Base-by-base conservation (phyloP, 2,797 vertebrate genomes). In the Borostomias antarcticus region DNA sequence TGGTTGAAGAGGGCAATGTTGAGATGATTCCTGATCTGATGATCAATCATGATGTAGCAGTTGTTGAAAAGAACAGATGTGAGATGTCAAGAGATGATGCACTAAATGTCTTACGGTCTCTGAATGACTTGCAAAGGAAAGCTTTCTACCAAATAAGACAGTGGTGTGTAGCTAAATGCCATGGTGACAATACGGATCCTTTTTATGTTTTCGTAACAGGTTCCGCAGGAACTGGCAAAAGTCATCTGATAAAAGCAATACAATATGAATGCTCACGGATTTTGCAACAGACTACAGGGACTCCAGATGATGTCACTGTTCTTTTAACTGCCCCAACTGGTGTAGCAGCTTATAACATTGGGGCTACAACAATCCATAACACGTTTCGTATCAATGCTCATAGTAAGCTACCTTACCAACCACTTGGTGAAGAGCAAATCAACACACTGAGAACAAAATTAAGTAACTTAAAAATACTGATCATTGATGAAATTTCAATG, bases 401-500 rank as follows among this genome's bases (percentile, higher is more conserved):
- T 48, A 7, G 21, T 0, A 4, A 5, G 0, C 10, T 79, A 28
- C 72, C 72, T 1, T 75, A 66, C 26, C 35, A 48, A 2, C 66
- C 76, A 30, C 35, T 75, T 2, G 58, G 66, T 4, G 67, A 76
- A 15, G 68, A 79, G 1, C 70, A 74, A 1, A 23, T 70, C 0
- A 79, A 77, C 58, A 56, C 65, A 3, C 51, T 79, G 2, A 19
- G 53, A 28, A 45, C 32, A 0, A 76, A 67, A 35, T 45, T 76
- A 2, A 23, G 54, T 29, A 58, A 72, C 28, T 1, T 84, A 0
- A 61, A 72, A 28, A 50, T 82, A 21, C 6, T 69, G 1, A 78
- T 82, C 1, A 68, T 71, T n/a, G 69, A 76, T 73, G 66, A 80
- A 66, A 78, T 84, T 19, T 75, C 70, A 0, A 74, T 78, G 68